Conservation (phyloP, 2,888 invertebrate species). For the Synanthedon andrenaeformis region DNA sequence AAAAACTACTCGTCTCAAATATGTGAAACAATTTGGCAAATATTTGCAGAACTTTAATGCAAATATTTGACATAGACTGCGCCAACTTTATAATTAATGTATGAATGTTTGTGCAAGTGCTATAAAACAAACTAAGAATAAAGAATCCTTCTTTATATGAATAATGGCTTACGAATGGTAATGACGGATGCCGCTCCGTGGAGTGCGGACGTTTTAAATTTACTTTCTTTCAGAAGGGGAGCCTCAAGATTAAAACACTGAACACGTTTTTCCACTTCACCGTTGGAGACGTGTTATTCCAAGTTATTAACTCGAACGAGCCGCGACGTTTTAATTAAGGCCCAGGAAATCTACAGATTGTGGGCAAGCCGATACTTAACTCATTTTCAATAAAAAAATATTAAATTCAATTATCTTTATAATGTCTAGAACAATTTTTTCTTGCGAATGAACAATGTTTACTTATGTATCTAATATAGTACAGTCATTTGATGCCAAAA, state of each 20-base stretch:
- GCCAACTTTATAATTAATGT: no score
- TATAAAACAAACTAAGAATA: background rate
- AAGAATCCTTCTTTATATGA: background rate
- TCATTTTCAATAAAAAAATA: background rate
- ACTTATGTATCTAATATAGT: no score
- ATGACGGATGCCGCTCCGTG: background rate
- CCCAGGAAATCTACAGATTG: constrained; percentile 10
- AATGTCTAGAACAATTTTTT: no score
- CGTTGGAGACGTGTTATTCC: constrained; percentile 20
- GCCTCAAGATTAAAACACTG: constrained; percentile 12
- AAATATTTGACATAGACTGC: no score
- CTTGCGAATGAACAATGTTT: no score
- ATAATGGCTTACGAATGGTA: constrained; percentile 2
- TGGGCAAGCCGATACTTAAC: background rate
- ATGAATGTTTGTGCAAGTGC: no score
- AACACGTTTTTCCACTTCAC: constrained; percentile 18
- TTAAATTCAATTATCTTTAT: no score
- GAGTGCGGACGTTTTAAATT: background rate
- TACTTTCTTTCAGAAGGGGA: background rate
- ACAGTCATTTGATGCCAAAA: no score
- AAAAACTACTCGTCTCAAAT: no score
- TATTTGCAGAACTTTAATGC: no score
- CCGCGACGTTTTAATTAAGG: constrained; percentile 19
- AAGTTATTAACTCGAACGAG: constrained; percentile 19
- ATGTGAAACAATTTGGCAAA: no score